Percentiles rank a stretch among this genome's conserved stretches.
phyloP scores from a whole-genome alignment of 2,797 vertebrate species.

The Microctenopoma lineatum region DNA sequence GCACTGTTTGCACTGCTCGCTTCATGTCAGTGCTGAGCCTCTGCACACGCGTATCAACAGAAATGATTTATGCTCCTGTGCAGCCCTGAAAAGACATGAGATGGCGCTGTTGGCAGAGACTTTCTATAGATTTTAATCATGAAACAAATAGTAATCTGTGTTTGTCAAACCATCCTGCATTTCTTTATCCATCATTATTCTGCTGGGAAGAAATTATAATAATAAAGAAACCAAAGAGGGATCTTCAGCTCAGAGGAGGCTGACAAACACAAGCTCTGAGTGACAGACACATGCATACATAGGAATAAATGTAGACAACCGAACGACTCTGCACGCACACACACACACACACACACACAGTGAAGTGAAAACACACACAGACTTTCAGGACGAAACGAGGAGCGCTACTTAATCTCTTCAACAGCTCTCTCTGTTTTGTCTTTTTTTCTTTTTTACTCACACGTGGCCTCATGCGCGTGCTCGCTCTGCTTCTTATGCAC shows the following conservation, averaged over 20 bases:
- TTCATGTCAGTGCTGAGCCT: neutral
- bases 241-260: constrained; percentile 25
- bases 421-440: constrained; percentile 60
- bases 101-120: neutral
- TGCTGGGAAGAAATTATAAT: constrained; percentile 35
- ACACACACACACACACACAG: too few relatives aligned
- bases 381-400: constrained; percentile 51
- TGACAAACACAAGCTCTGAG: constrained; percentile 33
- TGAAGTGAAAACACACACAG: too few relatives aligned
- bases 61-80: neutral
- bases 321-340: neutral
- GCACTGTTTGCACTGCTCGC: neutral
- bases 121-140: neutral
- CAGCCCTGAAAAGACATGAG: constrained; percentile 5
- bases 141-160: neutral
- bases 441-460: constrained; percentile 54
- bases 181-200: neutral
- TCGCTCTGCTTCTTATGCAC: constrained; percentile 60
- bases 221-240: neutral
- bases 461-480: constrained; percentile 48
- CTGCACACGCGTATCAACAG: neutral
- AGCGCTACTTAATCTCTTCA: constrained; percentile 74
- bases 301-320: constrained; percentile 19
- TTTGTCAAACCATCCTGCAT: neutral
- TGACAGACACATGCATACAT: constrained; percentile 18